Evolutionary conservation across 2,888 invertebrate genomes (phyloP), one percentile per base, ranked within the genome.

Genomic region (Sphaerophoria rueppellii): DNA sequence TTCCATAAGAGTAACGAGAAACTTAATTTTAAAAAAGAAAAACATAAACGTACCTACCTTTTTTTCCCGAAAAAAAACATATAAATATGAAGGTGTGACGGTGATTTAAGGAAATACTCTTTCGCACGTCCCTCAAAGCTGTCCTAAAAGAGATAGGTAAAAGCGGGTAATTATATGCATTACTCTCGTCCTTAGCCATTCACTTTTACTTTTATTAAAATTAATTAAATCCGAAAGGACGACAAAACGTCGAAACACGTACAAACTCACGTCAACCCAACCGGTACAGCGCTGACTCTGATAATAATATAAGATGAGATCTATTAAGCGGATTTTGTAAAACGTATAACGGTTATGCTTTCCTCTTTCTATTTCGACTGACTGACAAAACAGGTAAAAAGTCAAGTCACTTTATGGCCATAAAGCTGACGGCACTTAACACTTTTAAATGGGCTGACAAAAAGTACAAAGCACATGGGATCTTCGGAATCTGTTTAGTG

Each of bases 381-480:
- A 75, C 83, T 80, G 75, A 80, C 80, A 75, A 52, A 80, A 71
- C 75, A 83, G 75, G 80, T 80, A 76, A 50, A 24, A 75, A 80
- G 67, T 75, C 67, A 75, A 67, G 75, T 83, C 83, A 69, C 83
- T 83, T 83, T 76, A 80, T 54, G 72, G 75, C 61, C 80, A 72
- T 83, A 83, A 83, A 83, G 83, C 75, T 80, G 72, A 72, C 80
- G 75, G 69, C 72, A 83, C 75, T 83, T 83, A 83, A 80, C 83
- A 76, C 80, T 76, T 80, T 67, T 80, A 58, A 67, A 79, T 79
- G 71, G 70, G 55, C 70, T 79, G 71, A 48, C 54, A 46, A 55
- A 55, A 65, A 40, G 55, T 34, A 55, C 55, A 34, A 54, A 54
- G 61, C 52, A 43, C 60, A 73, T 35, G 61, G 61, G 65, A 65